Base-by-base conservation (phyloP, 2,797 vertebrate species). In the Lagodon rhomboides region DNA sequence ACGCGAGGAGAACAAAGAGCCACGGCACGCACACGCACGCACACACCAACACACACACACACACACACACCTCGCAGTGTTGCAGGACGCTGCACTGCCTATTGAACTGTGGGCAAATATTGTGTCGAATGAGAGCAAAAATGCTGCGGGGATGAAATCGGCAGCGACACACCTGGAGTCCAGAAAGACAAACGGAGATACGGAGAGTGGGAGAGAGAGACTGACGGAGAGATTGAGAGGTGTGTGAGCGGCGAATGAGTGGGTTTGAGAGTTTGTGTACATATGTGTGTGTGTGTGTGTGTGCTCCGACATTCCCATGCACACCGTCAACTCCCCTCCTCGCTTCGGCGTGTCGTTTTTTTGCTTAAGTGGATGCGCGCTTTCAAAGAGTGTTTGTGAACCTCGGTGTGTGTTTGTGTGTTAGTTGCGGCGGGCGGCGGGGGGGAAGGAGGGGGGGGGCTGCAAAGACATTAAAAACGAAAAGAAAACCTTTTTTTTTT, bases 81-180 rank as follows among this genome's bases (percentile, higher is more conserved):
- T 63, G 73, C 10, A 30, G 23, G 70, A 63, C 17, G 56, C 22
- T 9, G 66, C 30, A 1, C 30, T 0, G 79, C 79, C 84, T 64
- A 61, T 79, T 91, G 91, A 93, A 92, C 86, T 92, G 82, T 90
- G 81, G 76, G 79, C 86, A 85, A 93, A 90, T 88, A 83, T 82
- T 80, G 80, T 85, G 83, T 84, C 65, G 68, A 85, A 79, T 77
- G 77, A 83, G 68, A 87, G 84, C 71, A 51, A 86, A 86, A 83
- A 86, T 59, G 81, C 75, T 79, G 79, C 71, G 22, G 77, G 83
- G 84, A 84, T 84, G 83, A 89, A 87, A 89, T 79, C 68, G 69
- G 82, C 30, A 78, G 73, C 59, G 47, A 77, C 79, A 84, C 90
- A 94, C 89, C 90, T 91, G 84, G 80, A 90, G 85, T 85, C 88